phyloP scores from a whole-genome alignment of 1,140 invertebrate species.

The Bombus waltoni region DNA sequence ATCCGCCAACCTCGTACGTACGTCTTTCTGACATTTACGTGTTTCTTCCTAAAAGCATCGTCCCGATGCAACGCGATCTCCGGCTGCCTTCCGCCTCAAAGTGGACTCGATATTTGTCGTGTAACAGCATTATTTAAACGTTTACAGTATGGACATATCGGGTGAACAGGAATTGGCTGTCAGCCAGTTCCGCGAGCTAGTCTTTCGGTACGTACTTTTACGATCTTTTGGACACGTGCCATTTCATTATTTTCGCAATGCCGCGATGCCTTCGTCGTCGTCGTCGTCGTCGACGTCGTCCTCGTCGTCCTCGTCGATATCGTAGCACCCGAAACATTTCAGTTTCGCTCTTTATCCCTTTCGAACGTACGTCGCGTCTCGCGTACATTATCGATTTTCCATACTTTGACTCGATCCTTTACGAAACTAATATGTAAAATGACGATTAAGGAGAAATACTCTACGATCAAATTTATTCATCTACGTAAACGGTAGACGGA shows the following conservation, averaged over 20 bases:
- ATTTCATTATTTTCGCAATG: conserved; percentile 60
- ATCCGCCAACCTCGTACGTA: neutral
- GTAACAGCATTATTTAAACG: conserved; percentile 45
- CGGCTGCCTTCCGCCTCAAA: conserved; percentile 3
- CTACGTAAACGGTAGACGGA: too few relatives aligned
- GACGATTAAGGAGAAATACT: too few relatives aligned
- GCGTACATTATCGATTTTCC: neutral
- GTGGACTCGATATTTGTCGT: conserved; percentile 23
- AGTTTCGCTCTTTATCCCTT: neutral
- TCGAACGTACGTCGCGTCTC: neutral
- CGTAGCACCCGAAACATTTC: neutral
- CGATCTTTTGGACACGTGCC: conserved; percentile 55
- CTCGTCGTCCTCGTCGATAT: conserved; percentile 10
- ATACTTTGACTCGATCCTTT: neutral
- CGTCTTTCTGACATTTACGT: conserved; percentile 11
- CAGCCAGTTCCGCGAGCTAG: conserved; percentile 44
- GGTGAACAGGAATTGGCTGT: conserved; percentile 48
- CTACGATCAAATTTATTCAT: too few relatives aligned
- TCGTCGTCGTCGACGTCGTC: conserved; percentile 4
- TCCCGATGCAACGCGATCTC: conserved; percentile 12
- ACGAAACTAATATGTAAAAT: neutral
- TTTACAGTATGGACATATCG: conserved; percentile 39
- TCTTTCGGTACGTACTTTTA: conserved; percentile 34
- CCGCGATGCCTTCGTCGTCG: neutral
- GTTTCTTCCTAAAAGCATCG: conserved; percentile 10